Base-by-base conservation (phyloP, 1,140 invertebrate genomes). In the Caenorhabditis inopinata region DNA sequence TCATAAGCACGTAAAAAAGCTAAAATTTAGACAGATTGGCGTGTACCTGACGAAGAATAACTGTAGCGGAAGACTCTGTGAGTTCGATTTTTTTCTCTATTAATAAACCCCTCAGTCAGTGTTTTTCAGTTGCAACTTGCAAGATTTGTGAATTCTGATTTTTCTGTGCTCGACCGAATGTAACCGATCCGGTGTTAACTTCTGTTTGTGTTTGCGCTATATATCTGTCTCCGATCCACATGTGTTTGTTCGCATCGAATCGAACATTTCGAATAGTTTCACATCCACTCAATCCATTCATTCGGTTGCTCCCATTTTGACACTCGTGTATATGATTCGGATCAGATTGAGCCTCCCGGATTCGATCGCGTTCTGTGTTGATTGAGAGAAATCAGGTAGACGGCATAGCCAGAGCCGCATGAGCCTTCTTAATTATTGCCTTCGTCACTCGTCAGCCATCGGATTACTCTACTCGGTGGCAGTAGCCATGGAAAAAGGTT, bases 201-300 rank as follows among this genome's bases (percentile, higher is more conserved):
- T 11, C 38, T 42, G 32, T 42, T 68, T 68, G 58, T 68, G 5
- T 68, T 38, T n/a, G n/a, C n/a, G 32, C 16, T 18, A 5, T 51
- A 6, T 42, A 42, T 42, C 21, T 7, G 9, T 53, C 49, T 11
- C 49, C n/a, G n/a, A n/a, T 11, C 9, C 16, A n/a, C 5, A 21
- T 68, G 58, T 42, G 14, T 68, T 68, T 68, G 58, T 68, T 68
- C 58, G 58, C 38, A 68, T 68, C 58, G 58, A 68, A 68, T 68
- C 32, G 58, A 68, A 68, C 58, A 68, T 68, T 68, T 68, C 58
- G n/a, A 68, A 42, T 68, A 38, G 32, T 68, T 68, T 68, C 48
- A 9, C 32, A 38, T 58, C 2, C 6, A 5, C 27, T 53, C 21
- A 11, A 12, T 53, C 49, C 2, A 25, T 53, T 23, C 21, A 9